Percentiles rank a stretch among this genome's conserved stretches.
phyloP scores from a whole-genome alignment of 2,797 vertebrate species.

The Pachyuromys duprasi region DNA sequence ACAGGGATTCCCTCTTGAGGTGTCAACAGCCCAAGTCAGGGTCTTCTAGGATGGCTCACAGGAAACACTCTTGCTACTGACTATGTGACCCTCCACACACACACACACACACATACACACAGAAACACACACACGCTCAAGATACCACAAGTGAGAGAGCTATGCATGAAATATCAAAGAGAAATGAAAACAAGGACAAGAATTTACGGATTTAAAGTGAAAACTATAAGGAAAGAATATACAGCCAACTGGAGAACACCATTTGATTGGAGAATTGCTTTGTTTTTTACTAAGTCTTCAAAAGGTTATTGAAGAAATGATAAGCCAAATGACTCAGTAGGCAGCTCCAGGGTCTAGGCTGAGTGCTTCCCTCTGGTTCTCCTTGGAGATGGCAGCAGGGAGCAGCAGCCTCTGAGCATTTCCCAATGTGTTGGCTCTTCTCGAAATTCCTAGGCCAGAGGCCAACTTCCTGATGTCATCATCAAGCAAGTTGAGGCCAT shows the following conservation, averaged over 20 bases:
- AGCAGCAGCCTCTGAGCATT: not conserved
- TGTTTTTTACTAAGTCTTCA: not conserved
- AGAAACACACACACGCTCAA: too few species aligned
- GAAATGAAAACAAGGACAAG: not conserved
- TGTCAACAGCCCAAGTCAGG: not conserved
- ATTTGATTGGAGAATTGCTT: not conserved
- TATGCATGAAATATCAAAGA: not conserved
- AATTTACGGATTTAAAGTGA: too few species aligned
- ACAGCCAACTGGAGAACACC: not conserved
- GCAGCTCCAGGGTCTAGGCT: not conserved
- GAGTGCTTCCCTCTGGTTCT: not conserved
- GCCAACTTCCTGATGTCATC: slow-evolving; percentile 66
- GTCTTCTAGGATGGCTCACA: not conserved
- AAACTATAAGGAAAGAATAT: not conserved
- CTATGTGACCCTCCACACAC: not conserved
- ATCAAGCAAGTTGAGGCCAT: slow-evolving; percentile 51
- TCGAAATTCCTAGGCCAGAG: slow-evolving; percentile 16
- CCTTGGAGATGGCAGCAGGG: not conserved
- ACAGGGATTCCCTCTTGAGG: not conserved
- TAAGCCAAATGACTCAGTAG: not conserved
- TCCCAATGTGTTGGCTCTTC: slow-evolving; percentile 47
- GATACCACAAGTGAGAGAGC: not conserved
- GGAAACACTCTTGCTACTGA: not conserved
- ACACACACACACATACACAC: too few species aligned
- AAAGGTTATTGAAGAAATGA: not conserved